A percentile compares a stretch with the other conserved stretches of the same genome.
Conservation (phyloP, 2,888 invertebrate genomes). For the Habrosyne pyritoides region DNA sequence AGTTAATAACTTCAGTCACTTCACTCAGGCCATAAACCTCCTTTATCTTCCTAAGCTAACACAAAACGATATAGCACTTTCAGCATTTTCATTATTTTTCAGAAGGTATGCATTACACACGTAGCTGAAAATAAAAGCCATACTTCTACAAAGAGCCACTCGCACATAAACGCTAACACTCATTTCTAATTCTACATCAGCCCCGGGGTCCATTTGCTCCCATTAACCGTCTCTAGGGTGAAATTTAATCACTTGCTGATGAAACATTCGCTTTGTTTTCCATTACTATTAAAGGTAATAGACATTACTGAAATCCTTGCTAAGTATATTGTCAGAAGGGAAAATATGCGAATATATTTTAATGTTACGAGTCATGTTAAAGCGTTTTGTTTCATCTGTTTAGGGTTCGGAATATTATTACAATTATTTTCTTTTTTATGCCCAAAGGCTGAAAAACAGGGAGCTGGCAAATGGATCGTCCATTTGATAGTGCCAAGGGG, state of each 20-base stretch:
- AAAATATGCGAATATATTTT: neutral
- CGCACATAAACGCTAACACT: neutral
- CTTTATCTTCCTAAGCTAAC: too few species aligned
- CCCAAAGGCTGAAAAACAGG: too few species aligned
- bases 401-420: neutral
- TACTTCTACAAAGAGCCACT: neutral
- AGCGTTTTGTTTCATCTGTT: neutral
- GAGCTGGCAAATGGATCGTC: too few species aligned
- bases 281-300: slow-evolving; percentile 1
- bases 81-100: neutral
- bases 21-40: too few species aligned
- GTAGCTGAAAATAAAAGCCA: neutral
- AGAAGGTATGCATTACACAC: neutral
- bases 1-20: too few species aligned
- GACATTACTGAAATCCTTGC: neutral
- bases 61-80: too few species aligned
- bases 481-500: too few species aligned
- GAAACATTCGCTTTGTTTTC: slow-evolving; percentile 1
- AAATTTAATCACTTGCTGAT: slow-evolving; percentile 2
- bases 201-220: neutral
- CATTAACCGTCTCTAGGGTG: neutral
- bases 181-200: slow-evolving; percentile 1
- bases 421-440: too few species aligned
- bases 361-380: neutral
- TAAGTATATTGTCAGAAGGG: neutral